Conservation (phyloP, 92 coral and sea anemone genomes). For the Parazoanthus atlanticus region DNA sequence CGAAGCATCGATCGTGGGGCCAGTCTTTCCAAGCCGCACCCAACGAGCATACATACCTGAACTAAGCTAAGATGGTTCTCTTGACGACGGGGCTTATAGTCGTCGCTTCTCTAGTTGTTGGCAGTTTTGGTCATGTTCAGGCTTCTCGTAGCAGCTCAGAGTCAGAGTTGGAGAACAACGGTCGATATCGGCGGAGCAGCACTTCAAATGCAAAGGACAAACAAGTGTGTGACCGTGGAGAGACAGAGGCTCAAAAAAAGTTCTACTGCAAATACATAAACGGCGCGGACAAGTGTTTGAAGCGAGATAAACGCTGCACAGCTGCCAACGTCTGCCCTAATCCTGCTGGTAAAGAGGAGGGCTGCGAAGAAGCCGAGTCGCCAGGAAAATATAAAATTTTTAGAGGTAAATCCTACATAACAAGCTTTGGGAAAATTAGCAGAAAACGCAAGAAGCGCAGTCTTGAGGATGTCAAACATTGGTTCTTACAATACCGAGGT, state of each 20-base stretch:
- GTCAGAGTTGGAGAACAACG: background rate
- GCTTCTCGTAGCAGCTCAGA: background rate
- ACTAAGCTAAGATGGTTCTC: background rate
- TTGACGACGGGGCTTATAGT: background rate
- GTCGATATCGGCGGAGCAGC: background rate
- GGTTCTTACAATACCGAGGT: conserved; percentile 58
- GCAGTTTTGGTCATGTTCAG: background rate
- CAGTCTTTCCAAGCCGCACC: background rate
- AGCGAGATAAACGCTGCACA: conserved; percentile 46
- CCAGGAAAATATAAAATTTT: conserved; percentile 36
- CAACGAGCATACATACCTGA: background rate
- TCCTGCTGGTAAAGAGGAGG: conserved; percentile 30
- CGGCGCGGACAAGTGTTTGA: background rate
- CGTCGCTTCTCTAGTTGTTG: background rate
- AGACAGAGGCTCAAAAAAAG: conserved; percentile 9
- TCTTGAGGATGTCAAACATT: background rate
- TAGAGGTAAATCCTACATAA: background rate
- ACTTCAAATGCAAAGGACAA: no score
- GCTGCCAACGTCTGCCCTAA: conserved; percentile 15
- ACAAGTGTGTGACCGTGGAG: no score
- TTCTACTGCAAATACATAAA: conserved; percentile 31
- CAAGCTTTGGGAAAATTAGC: background rate
- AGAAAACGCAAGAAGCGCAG: conserved; percentile 13
- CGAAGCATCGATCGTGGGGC: no score
- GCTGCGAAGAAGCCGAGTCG: conserved; percentile 34